Evolutionary conservation across 2,888 invertebrate genomes (phyloP), one percentile per base, ranked within the genome.

Genomic region (Spilarctia lutea): DNA sequence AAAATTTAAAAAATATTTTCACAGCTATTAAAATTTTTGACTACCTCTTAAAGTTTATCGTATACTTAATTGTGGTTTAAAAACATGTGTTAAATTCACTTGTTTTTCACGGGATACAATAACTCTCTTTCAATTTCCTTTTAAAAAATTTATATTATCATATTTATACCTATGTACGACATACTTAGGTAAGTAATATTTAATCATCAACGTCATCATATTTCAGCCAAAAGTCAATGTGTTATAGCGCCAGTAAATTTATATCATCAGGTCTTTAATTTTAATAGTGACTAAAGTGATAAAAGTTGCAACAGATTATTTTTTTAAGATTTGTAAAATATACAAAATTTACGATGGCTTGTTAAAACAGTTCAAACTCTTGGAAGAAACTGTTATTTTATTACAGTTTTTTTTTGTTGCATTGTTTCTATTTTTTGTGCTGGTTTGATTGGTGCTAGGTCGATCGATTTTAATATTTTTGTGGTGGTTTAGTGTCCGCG

Each of bases 401-500:
- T 2, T 24, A 52, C 0, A 11, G 2, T 20, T 20, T 48, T 48
- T 48, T 48, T 20, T 48, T 1, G 18, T 48, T 20, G 7, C 20
- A 48, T 20, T 18, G 0, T 45, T 45, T 35, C 6, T 35, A 39
- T 39, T 39, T 39, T 39, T 39, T 39, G 39, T 39, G 11, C 39
- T 39, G 0, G 39, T 39, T 39, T 11, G 39, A 11, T 39, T 11
- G 39, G 11, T 39, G 35, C 35, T 6, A 35, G 35, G 35, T 52
- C 52, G 8, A n/a, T 24, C 52, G 10, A 52, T 52, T 52, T 7
- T 20, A 18, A n/a, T 45, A 4, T 27, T 27, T 67, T 27, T 27
- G 42, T 30, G 45, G 1, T 60, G 27, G n/a, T 75, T 65, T 39
- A 72, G 60, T 71, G 30, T 27, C 76, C 95, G 94, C 82, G 94